Conservation (phyloP, 2,797 vertebrate genomes). For the Anabacerthia variegaticeps region DNA sequence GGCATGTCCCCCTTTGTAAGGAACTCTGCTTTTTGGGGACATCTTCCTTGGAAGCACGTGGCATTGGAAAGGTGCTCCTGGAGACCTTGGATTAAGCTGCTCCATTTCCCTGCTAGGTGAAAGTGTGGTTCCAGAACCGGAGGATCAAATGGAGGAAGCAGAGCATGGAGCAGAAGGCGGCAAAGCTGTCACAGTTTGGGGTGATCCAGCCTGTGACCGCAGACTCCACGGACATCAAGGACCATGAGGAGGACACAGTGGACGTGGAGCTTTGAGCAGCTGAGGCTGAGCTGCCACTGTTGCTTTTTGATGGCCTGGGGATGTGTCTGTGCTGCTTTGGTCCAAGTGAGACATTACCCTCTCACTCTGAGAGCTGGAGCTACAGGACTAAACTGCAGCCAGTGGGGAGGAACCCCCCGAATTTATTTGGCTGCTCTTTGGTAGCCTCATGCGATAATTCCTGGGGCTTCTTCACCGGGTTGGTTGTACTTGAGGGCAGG, state of each 20-base stretch:
- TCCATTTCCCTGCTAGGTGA: conserved; percentile 66
- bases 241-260: background rate
- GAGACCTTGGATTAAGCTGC: background rate
- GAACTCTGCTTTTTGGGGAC: background rate
- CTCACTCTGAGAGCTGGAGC: background rate
- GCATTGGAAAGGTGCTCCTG: background rate
- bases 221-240: conserved; percentile 8
- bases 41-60: accelerated
- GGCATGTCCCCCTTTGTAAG: background rate
- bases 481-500: background rate
- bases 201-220: background rate
- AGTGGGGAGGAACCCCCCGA: background rate
- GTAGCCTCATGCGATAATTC: background rate
- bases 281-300: background rate
- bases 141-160: conserved; percentile 84
- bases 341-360: background rate
- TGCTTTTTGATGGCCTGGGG: background rate
- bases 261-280: background rate
- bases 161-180: conserved; percentile 77
- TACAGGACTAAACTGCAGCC: background rate
- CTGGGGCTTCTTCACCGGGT: background rate
- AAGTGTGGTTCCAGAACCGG: conserved; percentile 84
- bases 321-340: background rate
- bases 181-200: conserved; percentile 42
- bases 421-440: background rate